phyloP scores from a whole-genome alignment of 2,113 vertebrate genomes.

The Eolophus roseicapilla region DNA sequence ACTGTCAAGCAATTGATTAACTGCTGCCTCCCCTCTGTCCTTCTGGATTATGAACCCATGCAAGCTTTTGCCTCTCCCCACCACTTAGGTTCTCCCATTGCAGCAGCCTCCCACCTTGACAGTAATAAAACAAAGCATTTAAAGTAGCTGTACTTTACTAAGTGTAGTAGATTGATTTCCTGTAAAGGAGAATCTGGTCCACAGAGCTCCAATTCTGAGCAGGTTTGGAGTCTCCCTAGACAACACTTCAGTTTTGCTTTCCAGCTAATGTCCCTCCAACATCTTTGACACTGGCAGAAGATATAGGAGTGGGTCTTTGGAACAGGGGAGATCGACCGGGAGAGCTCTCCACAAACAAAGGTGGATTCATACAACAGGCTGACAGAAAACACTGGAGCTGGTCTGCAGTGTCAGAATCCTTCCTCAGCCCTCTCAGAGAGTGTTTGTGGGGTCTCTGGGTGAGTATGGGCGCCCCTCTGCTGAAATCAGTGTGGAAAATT shows the following conservation, averaged over 20 bases:
- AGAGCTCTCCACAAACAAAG: background rate
- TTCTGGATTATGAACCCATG: background rate
- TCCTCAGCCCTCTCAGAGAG: background rate
- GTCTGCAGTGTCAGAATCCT: background rate
- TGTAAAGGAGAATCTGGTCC: background rate
- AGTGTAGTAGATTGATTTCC: background rate
- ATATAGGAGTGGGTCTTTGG: background rate
- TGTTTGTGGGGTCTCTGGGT: background rate
- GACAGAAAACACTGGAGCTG: background rate
- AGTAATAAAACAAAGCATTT: background rate
- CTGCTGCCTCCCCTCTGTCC: background rate
- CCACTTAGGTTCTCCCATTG: background rate
- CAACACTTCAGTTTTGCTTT: background rate
- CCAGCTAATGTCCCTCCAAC: background rate
- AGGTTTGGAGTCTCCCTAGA: background rate
- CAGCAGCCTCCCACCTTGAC: background rate
- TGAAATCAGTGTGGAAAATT: background rate
- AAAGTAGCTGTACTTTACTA: background rate
- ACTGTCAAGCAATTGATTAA: background rate
- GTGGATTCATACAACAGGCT: background rate
- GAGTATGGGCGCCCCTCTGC: background rate
- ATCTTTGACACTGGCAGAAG: background rate
- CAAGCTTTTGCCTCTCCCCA: background rate
- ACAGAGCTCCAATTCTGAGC: background rate
- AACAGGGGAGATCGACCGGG: background rate